These are phyloP conservation scores for Rhabdophis nuchalis DNA, from an alignment of 2,797 vertebrate species.

Conservation along the genomic window DNA sequence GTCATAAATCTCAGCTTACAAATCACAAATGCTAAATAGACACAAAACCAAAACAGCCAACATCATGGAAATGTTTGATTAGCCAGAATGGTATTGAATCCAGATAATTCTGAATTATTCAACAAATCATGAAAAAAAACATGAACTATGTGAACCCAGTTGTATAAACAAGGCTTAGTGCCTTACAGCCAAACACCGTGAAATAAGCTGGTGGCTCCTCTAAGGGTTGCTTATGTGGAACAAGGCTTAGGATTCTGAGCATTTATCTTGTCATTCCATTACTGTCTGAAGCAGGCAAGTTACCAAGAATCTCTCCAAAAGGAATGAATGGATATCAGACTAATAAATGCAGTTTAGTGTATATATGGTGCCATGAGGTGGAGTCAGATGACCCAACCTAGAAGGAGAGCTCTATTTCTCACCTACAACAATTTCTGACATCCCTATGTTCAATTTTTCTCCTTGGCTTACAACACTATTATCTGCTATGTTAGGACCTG, in stretches of 20 bases:
- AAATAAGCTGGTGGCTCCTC: neutral
- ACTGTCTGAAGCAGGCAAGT: neutral
- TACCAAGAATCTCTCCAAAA: neutral
- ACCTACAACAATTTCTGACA: no score
- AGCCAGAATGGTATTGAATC: neutral
- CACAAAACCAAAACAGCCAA: neutral
- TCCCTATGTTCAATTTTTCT: no score
- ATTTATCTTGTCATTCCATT: neutral
- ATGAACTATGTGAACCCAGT: neutral
- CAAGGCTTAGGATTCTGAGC: neutral
- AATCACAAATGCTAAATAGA: neutral
- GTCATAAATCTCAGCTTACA: neutral
- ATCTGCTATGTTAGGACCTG: no score
- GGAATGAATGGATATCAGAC: neutral
- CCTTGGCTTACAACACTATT: no score
- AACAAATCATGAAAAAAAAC: neutral
- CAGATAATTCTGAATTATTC: neutral
- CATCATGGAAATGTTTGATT: neutral
- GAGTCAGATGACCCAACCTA: no score
- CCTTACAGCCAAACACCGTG: neutral
- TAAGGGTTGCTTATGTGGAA: neutral
- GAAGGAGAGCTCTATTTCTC: no score
- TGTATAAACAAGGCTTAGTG: neutral
- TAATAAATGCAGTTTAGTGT: neutral
- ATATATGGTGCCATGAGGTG: no score